Base-by-base conservation (phyloP, 2,797 vertebrate genomes). In the Avahi laniger region DNA sequence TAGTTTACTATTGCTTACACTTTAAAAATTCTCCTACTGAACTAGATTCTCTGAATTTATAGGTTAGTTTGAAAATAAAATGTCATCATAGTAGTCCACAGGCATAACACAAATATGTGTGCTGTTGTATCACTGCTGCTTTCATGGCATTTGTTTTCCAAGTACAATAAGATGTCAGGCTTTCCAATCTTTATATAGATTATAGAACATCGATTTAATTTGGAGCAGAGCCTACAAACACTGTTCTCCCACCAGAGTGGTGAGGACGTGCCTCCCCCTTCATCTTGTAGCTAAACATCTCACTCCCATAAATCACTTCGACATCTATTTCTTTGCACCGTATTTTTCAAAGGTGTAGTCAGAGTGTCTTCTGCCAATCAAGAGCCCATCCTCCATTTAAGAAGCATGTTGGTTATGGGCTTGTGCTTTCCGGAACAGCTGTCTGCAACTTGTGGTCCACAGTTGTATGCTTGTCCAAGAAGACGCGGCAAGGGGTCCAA, bases 111-210 rank as follows among this genome's bases (percentile, higher is more conserved):
- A 93, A 35, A 59, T 52, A 33, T 4, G 1, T 52, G 18, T 54
- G 13, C 38, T 84, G 7, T 73, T 17, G 3, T 72, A 61, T 81
- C 76, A 61, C 2, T 72, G 33, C 61, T 95, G 91, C 79, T 82
- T 92, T 96, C 75, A 18, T 75, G 93, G 46, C 2, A 0, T 86
- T 98, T 96, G 92, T 95, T 97, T 91, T 85, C 85, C 88, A 92
- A 97, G 9, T 89, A 61, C 38, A 94, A 41, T 79, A 87, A 82
- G 20, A 93, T 70, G 13, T 46, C 91, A 43, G 7, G 30, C 7
- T 96, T 52, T 67, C 65, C 6, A 33, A 43, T 89, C 83, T 88
- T 81, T 50, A 59, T 57, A 59, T 7, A 83, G 38, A 59, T 57
- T 57, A 57, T 26, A 57, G 54, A 86, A 38, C 54, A 52, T 1